Evolutionary conservation across 1,140 invertebrate genomes (phyloP), one percentile per base, ranked within the genome.

Genomic region (Dryas iulia): DNA sequence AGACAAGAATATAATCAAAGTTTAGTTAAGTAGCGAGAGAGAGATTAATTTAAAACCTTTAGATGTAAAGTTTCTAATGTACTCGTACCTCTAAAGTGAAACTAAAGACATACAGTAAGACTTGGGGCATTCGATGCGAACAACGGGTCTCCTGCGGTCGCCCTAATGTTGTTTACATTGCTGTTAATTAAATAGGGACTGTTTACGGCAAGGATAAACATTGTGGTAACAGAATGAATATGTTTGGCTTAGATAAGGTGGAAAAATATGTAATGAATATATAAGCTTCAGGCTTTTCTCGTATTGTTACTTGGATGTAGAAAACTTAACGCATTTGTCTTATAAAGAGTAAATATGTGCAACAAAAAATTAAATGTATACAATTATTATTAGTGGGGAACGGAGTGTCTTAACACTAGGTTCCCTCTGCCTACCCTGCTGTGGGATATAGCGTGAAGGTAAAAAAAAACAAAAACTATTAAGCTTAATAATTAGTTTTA

Each of bases 91-190:
- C 39, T 47, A 47, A 47, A 47, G 18, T 47, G 39, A 57, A 65
- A 65, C 53, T 57, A 65, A 65, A 65, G 11, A 65, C 23, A 33
- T 24, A 65, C 54, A 25, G 12, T 11, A 65, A 65, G 39, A 65
- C 31, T 61, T 54, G 14, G 52, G 7, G 21, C 14, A 52, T 64
- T 56, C 62, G 21, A 64, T 33, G 59, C 12, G 23, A 61, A 24
- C 25, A 18, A 56, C 18, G 23, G 59, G 52, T 31, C 76, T 69
- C 74, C 71, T 81, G 76, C 69, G 74, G 74, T 69, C 61, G 28
- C 31, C 71, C 66, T 79, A 79, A 83, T 81, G 74, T 78, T 79
- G 75, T 81, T 82, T 82, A 79, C 78, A 73, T 74, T 73, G 71
- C 75, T 71, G 73, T 75, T 81, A 79, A 78, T 81, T 82, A 80